Evolutionary conservation across 2,888 invertebrate genomes (phyloP).

Genomic region (Mellilla xanthometata): DNA sequence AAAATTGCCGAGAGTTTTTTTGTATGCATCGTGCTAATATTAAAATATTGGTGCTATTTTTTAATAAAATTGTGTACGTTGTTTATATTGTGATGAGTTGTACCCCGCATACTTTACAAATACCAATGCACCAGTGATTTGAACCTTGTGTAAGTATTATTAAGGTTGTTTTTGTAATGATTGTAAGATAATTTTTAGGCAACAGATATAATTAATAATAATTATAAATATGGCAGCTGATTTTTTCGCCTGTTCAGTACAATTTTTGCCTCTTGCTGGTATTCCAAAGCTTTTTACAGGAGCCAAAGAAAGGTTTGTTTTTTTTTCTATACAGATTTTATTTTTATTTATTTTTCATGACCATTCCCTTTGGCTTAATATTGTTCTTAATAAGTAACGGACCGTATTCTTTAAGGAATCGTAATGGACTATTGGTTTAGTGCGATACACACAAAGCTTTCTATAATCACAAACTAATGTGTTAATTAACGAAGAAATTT

Average conservation of each 20-base stretch:
- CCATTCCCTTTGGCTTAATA: conserved; percentile 51
- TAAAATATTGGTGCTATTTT: conserved; percentile 79
- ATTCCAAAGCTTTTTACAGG: conserved; percentile 56
- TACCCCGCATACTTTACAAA: conserved; percentile 33
- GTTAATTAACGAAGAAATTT: too few species aligned
- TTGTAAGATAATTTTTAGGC: conserved; percentile 43
- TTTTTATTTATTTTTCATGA: conserved; percentile 44
- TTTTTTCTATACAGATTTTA: conserved; percentile 47
- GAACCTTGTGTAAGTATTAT: conserved; percentile 43
- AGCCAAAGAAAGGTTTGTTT: conserved; percentile 64
- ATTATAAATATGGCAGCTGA: conserved; percentile 14
- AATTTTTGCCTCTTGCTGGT: conserved; percentile 48
- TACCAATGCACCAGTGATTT: conserved; percentile 67
- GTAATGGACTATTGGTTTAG: conserved; percentile 31
- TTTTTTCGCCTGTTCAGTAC: conserved; percentile 64
- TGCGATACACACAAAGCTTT: conserved; percentile 29
- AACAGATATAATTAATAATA: too few species aligned
- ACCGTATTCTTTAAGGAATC: conserved; percentile 37
- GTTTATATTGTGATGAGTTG: conserved; percentile 47
- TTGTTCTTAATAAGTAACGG: conserved; percentile 37
- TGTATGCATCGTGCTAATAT: conserved; percentile 65
- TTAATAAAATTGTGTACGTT: conserved; percentile 50
- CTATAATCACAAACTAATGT: neutral
- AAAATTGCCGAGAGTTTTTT: conserved; percentile 43
- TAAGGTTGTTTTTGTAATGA: conserved; percentile 49